A percentile compares a stretch with the other conserved stretches of the same genome.
These are phyloP conservation scores for Mus caroli DNA, from an alignment of 2,797 vertebrate genomes.

Conservation along the genomic window DNA sequence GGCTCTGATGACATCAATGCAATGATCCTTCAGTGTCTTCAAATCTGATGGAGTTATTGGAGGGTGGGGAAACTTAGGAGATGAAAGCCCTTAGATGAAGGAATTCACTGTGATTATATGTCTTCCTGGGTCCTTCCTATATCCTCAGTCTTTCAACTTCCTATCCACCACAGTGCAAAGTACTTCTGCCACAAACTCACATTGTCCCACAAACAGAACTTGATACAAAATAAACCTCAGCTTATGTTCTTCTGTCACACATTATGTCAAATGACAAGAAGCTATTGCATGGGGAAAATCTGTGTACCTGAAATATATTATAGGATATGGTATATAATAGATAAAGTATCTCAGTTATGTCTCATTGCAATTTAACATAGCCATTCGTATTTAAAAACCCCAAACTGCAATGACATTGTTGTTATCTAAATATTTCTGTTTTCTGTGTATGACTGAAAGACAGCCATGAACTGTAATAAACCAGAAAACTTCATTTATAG, in stretches of 20 bases:
- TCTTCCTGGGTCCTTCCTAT: no score
- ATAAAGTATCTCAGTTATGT: background rate
- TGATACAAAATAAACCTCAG: background rate
- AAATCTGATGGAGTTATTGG: background rate
- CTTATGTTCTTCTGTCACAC: background rate
- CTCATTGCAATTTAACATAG: slow-evolving; percentile 35
- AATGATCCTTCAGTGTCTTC: background rate
- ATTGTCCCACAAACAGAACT: background rate
- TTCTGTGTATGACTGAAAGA: slow-evolving; percentile 72
- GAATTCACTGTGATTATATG: background rate
- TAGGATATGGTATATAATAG: slow-evolving; percentile 10
- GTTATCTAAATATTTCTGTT: slow-evolving; percentile 52
- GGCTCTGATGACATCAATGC: background rate
- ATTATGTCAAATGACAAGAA: background rate
- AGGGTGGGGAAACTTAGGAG: background rate
- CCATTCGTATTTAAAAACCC: slow-evolving; percentile 38
- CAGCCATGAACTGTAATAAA: slow-evolving; percentile 47
- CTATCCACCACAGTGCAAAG: background rate
- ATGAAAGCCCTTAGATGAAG: background rate
- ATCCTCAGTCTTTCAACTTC: background rate
- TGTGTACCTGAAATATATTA: background rate
- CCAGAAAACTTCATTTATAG: slow-evolving; percentile 19
- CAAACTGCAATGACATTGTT: slow-evolving; percentile 1
- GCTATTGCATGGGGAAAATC: background rate
- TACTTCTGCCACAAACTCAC: no score